Conservation (phyloP, 2,797 vertebrate species). For the Sandelia bainsii region DNA sequence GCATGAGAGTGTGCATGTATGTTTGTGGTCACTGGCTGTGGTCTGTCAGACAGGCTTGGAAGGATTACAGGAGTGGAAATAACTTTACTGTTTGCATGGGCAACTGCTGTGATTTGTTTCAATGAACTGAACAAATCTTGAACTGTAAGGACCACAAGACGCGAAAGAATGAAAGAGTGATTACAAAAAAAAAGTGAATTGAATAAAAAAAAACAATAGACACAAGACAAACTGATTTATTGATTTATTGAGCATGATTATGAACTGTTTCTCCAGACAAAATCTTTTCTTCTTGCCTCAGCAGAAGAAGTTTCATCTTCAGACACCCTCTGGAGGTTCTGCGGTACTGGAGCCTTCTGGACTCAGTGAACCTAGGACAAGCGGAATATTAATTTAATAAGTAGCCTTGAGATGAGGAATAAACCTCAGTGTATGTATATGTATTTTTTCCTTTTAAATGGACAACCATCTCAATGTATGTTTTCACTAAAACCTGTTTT, state of each 20-base stretch:
- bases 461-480: conserved; percentile 46
- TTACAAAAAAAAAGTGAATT: conserved; percentile 38
- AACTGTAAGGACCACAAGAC: conserved; percentile 15
- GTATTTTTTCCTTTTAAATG: conserved; percentile 51
- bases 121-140: conserved; percentile 60
- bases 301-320: conserved; percentile 14
- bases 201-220: conserved; percentile 44
- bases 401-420: conserved; percentile 56
- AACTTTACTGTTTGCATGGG: conserved; percentile 70
- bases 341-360: conserved; percentile 22
- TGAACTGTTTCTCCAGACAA: conserved; percentile 23
- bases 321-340: conserved; percentile 26
- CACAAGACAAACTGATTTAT: conserved; percentile 48
- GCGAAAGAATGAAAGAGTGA: conserved; percentile 38
- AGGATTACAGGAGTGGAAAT: conserved; percentile 74
- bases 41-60: conserved; percentile 68
- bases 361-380: conserved; percentile 66
- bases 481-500: conserved; percentile 7
- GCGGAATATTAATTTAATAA: conserved; percentile 75
- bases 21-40: conserved; percentile 73
- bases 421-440: conserved; percentile 56
- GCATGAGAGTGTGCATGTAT: conserved; percentile 56
- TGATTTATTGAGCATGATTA: conserved; percentile 44
- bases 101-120: conserved; percentile 69
- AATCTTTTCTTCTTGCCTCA: conserved; percentile 12